Percentiles rank a stretch among this genome's conserved stretches.
These are phyloP conservation scores for Meda fulgida DNA, from an alignment of 2,797 vertebrate genomes.

Conservation along the genomic window DNA sequence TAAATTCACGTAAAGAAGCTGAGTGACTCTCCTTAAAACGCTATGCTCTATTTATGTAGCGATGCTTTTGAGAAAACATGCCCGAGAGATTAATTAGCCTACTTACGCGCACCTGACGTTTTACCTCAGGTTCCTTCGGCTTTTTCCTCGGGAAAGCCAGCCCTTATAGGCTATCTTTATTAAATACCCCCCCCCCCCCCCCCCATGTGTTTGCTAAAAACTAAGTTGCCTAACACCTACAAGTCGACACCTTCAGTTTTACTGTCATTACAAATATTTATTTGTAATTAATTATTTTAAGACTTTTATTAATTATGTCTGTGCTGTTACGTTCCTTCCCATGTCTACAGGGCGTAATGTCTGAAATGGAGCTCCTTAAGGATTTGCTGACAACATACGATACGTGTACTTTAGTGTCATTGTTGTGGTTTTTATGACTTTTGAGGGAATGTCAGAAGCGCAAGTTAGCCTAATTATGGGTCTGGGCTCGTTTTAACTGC, in stretches of 20 bases:
- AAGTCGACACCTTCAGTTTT: not conserved
- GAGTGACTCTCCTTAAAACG: not conserved
- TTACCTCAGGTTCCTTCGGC: not conserved
- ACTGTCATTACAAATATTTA: not conserved
- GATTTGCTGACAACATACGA: constrained; percentile 37
- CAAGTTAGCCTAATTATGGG: constrained; percentile 72
- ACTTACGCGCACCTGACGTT: constrained; percentile 4
- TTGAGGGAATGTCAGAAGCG: constrained; percentile 53
- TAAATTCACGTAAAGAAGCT: not conserved
- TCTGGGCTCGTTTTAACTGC: constrained; percentile 80
- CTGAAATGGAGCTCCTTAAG: not conserved
- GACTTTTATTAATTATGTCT: not conserved
- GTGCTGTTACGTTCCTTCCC: not conserved
- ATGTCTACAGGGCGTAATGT: constrained; percentile 21
- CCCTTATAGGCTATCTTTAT: not conserved
- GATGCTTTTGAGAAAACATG: not conserved
- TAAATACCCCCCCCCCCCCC: not conserved
- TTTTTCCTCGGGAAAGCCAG: not conserved
- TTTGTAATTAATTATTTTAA: not conserved
- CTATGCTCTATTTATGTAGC: not conserved
- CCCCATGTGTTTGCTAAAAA: not conserved
- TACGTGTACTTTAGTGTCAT: constrained; percentile 64
- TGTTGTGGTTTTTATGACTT: constrained; percentile 38
- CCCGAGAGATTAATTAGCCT: not conserved
- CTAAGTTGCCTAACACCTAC: not conserved